A percentile compares a stretch with the other conserved stretches of the same genome.
These are phyloP conservation scores for Loripinus fragilis DNA, from an alignment of 2,888 invertebrate genomes.

Conservation along the genomic window DNA sequence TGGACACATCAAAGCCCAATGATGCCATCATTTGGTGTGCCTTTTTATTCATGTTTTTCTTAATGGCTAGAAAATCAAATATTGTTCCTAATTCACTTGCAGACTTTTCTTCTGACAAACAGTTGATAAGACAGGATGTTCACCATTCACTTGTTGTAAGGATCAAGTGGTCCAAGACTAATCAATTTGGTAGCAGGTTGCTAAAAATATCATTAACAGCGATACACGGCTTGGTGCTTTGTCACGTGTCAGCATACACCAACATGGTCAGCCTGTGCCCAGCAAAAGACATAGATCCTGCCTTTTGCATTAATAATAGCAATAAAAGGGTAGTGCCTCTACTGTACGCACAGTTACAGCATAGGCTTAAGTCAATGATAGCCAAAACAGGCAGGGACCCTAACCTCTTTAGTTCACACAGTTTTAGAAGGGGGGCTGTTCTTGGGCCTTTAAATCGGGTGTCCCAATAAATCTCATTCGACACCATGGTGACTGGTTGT, in stretches of 20 bases:
- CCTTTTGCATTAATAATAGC: background rate
- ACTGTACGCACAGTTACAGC: background rate
- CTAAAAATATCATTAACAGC: background rate
- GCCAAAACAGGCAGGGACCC: background rate
- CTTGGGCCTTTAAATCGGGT: background rate
- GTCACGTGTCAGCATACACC: background rate
- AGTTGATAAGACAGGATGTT: background rate
- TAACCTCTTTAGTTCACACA: background rate
- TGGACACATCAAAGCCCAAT: background rate
- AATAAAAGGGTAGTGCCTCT: background rate
- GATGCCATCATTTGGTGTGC: background rate
- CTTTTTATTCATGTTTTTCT: background rate
- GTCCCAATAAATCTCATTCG: background rate
- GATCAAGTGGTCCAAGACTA: background rate
- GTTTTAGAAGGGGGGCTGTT: background rate
- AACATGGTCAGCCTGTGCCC: background rate
- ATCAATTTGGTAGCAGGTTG: background rate
- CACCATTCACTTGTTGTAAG: background rate
- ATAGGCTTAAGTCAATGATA: background rate
- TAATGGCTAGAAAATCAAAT: slow-evolving; percentile 9
- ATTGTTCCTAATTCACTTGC: background rate
- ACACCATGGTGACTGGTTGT: background rate
- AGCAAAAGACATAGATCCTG: background rate
- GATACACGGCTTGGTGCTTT: background rate
- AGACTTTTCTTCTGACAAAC: background rate